Base-by-base conservation (phyloP, 2,888 invertebrate genomes). In the Cosmia pyralina region DNA sequence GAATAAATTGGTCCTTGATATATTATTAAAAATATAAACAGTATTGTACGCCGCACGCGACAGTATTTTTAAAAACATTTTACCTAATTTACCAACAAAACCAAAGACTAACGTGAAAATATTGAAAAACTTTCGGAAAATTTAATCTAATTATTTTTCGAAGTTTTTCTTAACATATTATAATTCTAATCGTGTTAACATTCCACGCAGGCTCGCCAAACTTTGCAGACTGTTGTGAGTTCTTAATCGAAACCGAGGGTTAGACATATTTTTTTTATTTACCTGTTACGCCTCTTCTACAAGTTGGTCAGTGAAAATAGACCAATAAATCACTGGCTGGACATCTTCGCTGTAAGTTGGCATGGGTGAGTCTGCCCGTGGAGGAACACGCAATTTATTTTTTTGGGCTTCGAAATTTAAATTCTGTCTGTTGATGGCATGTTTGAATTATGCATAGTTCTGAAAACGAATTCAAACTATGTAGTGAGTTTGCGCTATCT, bases 171-270 rank as follows among this genome's bases (percentile, higher is more conserved):
- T 38, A 46, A 63, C 38, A n/a, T 59, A 48, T 75, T 48, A 60
- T 59, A 41, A 57, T 66, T 75, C 13, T 53, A 67, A 63, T 81
- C 63, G n/a, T 28, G 28, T 81, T 50, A 55, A 53, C 28, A 68
- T 55, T 52, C 50, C 76, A 28, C 48, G 11, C 38, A 4, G 19
- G 41, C 59, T n/a, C 52, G 62, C 38, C 17, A 46, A 75, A 69
- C 38, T 81, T 64, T 22, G 50, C n/a, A 50, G 44, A 50, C 41
- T 6, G 28, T 53, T 28, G 38, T 46, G n/a, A 53, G 57, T 63
- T 63, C 8, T 22, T 57, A 52, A 78, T 64, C 8, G 1, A 48
- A 64, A 59, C 15, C 68, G 81, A 68, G 50, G 13, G 38, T 53
- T n/a, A 4, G 2, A 48, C 19, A 66, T 57, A n/a, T 19, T 62